These are phyloP conservation scores for Cygnus olor DNA, from an alignment of 2,797 vertebrate species.

Conservation along the genomic window DNA sequence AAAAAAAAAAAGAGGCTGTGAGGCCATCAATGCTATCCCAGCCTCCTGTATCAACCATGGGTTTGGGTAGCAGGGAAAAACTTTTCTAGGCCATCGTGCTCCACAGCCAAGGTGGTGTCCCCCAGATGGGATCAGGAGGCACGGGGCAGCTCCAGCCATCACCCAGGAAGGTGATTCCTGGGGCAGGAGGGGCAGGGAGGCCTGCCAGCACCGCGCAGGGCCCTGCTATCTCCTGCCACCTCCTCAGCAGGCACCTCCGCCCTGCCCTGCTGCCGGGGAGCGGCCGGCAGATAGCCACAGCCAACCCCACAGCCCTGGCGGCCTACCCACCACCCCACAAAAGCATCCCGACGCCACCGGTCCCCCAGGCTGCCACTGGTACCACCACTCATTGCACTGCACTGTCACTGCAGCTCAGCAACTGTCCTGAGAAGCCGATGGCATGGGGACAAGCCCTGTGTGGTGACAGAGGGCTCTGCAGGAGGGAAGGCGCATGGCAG, in stretches of 20 bases:
- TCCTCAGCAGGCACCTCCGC: neutral
- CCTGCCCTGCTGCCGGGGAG: neutral
- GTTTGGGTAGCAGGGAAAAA: too few relatives aligned
- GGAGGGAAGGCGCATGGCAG: fast-evolving
- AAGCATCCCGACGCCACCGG: neutral
- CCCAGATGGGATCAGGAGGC: neutral
- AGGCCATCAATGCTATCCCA: neutral
- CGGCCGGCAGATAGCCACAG: neutral
- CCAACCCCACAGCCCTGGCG: neutral
- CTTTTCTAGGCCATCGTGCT: neutral
- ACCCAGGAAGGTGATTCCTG: neutral
- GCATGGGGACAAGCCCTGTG: neutral
- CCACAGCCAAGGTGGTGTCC: neutral
- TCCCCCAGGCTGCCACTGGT: neutral
- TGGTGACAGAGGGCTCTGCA: neutral
- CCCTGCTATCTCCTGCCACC: neutral
- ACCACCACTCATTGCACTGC: neutral
- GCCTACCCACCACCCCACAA: neutral
- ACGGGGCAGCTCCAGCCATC: neutral
- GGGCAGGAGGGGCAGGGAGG: neutral
- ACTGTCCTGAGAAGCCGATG: neutral
- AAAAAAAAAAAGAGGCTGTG: neutral
- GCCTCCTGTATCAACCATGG: neutral
- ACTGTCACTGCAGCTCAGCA: neutral
- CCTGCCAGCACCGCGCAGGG: fast-evolving